These are phyloP conservation scores for Ganaspis sp. DNA, from an alignment of 1,140 invertebrate species.

Conservation along the genomic window DNA sequence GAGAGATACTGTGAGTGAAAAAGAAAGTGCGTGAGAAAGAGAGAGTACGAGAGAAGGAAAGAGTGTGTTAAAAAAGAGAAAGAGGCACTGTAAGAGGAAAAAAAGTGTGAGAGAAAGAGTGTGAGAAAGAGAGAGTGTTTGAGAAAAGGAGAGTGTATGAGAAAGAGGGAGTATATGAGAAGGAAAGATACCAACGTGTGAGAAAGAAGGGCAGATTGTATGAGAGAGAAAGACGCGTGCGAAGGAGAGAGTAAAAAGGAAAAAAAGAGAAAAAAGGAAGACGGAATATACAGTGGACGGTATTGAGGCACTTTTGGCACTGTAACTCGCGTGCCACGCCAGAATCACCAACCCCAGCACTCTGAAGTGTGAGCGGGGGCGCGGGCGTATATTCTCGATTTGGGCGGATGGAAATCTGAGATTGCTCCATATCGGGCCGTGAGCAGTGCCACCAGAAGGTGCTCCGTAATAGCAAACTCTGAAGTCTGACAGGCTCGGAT, in stretches of 20 bases:
- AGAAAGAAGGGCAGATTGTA: no score
- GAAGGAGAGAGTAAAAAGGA: constrained; percentile 31
- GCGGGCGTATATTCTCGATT: constrained; percentile 76
- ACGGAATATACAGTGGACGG: constrained; percentile 54
- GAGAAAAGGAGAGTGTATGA: constrained; percentile 33
- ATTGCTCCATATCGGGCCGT: constrained; percentile 76
- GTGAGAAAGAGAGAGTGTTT: constrained; percentile 39
- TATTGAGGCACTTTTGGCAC: constrained; percentile 72
- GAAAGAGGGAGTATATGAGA: constrained; percentile 28
- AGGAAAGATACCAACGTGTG: not conserved
- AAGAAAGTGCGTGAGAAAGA: no score
- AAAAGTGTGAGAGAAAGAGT: constrained; percentile 40
- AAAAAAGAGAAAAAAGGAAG: constrained; percentile 40
- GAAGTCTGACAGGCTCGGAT: constrained; percentile 38
- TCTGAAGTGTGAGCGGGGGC: constrained; percentile 60
- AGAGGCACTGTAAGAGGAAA: no score
- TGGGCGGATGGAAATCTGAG: constrained; percentile 77
- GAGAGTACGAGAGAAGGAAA: no score
- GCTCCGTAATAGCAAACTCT: constrained; percentile 60
- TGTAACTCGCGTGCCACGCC: constrained; percentile 61
- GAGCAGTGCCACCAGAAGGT: constrained; percentile 63
- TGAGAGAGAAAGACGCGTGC: not conserved
- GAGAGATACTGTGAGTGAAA: no score
- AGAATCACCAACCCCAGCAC: constrained; percentile 45
- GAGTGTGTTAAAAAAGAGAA: no score